Evolutionary conservation across 2,797 vertebrate genomes (phyloP).

Genomic region (Crocidura indochinensis): DNA sequence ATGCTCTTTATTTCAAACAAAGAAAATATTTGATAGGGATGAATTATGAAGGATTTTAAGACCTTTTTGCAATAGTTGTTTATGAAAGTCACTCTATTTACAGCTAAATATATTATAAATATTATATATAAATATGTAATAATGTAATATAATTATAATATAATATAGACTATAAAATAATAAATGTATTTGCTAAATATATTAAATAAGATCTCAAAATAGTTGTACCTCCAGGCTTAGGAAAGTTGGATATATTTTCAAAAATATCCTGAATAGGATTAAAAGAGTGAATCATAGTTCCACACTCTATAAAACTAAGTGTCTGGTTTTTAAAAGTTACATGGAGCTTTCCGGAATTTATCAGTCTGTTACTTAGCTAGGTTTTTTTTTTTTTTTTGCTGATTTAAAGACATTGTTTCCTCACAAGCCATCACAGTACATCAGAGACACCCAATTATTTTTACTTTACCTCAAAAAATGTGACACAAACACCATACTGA

Average conservation of each 20-base stretch:
- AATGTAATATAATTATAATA: too few species aligned
- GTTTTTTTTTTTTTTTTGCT: conserved; percentile 19
- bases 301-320: background rate
- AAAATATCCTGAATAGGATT: conserved; percentile 32
- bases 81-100: conserved; percentile 18
- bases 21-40: conserved; percentile 33
- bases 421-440: conserved; percentile 7
- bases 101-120: background rate
- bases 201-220: background rate
- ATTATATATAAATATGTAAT: too few species aligned
- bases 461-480: conserved; percentile 71
- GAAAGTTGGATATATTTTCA: background rate
- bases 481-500: conserved; percentile 45
- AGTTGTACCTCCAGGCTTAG: background rate
- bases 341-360: conserved; percentile 9
- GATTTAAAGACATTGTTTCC: conserved; percentile 56
- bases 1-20: conserved; percentile 43
- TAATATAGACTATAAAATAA: too few species aligned
- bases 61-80: conserved; percentile 3
- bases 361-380: conserved; percentile 4
- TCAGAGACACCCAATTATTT: conserved; percentile 61
- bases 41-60: conserved; percentile 18
- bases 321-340: conserved; percentile 9
- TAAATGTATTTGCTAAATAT: background rate
- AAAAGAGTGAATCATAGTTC: background rate